Evolutionary conservation across 2,797 vertebrate genomes (phyloP), one percentile per base, ranked within the genome.

Genomic region (Microctenopoma steveboyesi): DNA sequence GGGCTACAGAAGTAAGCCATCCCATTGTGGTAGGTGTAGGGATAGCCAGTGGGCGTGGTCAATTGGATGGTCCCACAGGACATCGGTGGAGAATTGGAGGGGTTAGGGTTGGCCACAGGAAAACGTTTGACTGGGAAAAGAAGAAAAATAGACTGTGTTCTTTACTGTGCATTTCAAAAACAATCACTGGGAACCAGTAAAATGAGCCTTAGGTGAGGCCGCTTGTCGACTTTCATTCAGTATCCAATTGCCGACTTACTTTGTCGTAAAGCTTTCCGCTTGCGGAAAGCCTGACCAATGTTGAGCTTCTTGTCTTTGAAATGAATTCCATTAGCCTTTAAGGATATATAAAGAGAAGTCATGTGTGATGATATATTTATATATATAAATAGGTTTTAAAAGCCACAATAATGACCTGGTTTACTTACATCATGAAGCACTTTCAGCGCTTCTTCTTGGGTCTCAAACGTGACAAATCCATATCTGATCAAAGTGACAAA

Each of bases 401-500:
- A 18, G 12, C 25, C 16, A 30, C 18, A 13, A 39, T 13, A 51
- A 28, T 5, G 4, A 4, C 0, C 5, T 16, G 25, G 3, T 50
- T 39, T 22, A 85, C 91, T 89, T 54, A 92, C 91, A 18, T 95
- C 88, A 68, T 92, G 90, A 50, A 97, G 92, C 83, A 97, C 89
- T 88, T 94, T 96, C 85, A 95, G 90, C 2, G 93, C 95, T 72
- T 96, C 96, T 82, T 96, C 95, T 66, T 94, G 84, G 30, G 91
- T 93, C 90, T 95, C 95, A 87, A 97, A 97, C 27, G 95, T 96
- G 78, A 97, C 76, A 68, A 97, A 97, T 51, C 95, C 96, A 79
- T 97, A 97, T 82, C 96, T 97, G 79, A 88, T 68, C 22, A 68
- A 78, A 70, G 75, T 69, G 6, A 50, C 28, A 54, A 25, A 61